A percentile compares a stretch with the other conserved stretches of the same genome.
These are phyloP conservation scores for Drosophila ustulata DNA, from an alignment of 2,888 invertebrate species.

Conservation along the genomic window DNA sequence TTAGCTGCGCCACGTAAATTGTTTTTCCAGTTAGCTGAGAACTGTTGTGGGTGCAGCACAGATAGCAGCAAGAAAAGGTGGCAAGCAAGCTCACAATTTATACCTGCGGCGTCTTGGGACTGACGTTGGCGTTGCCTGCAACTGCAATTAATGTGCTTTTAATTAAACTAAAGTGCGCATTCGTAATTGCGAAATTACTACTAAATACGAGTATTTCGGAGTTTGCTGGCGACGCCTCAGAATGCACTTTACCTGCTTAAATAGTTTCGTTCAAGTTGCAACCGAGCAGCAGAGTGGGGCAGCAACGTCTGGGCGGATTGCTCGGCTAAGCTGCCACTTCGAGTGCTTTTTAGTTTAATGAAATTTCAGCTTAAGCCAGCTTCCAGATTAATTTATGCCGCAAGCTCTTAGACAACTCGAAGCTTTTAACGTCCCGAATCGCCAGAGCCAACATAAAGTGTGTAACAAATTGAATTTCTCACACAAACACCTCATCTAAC, in stretches of 20 bases:
- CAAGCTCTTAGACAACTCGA: slow-evolving; percentile 44
- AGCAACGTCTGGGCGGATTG: not conserved
- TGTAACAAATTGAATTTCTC: slow-evolving; percentile 76
- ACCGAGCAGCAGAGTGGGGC: slow-evolving; percentile 25
- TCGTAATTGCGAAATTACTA: slow-evolving; percentile 74
- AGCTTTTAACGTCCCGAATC: slow-evolving; percentile 63
- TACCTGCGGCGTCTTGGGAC: slow-evolving; percentile 30
- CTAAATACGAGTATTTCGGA: slow-evolving; percentile 53
- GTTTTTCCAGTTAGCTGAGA: slow-evolving; percentile 54
- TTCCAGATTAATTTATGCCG: slow-evolving; percentile 65
- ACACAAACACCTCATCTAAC: slow-evolving; percentile 46
- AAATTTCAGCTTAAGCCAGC: slow-evolving; percentile 42
- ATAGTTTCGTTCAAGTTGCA: slow-evolving; percentile 37
- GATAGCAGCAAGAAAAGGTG: slow-evolving; percentile 30
- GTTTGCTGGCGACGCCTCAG: slow-evolving; percentile 12
- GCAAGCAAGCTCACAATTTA: slow-evolving; percentile 43
- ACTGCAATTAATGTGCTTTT: slow-evolving; percentile 75
- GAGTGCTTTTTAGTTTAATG: slow-evolving; percentile 64
- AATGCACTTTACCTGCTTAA: slow-evolving; percentile 37
- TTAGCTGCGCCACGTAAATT: slow-evolving; percentile 59
- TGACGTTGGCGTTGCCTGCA: slow-evolving; percentile 43
- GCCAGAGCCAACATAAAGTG: slow-evolving; percentile 68
- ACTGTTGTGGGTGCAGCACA: slow-evolving; percentile 64
- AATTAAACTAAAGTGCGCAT: slow-evolving; percentile 77
- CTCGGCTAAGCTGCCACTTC: slow-evolving; percentile 26